These are phyloP conservation scores for Archilochus colubris DNA, from an alignment of 2,113 vertebrate species.

Conservation along the genomic window DNA sequence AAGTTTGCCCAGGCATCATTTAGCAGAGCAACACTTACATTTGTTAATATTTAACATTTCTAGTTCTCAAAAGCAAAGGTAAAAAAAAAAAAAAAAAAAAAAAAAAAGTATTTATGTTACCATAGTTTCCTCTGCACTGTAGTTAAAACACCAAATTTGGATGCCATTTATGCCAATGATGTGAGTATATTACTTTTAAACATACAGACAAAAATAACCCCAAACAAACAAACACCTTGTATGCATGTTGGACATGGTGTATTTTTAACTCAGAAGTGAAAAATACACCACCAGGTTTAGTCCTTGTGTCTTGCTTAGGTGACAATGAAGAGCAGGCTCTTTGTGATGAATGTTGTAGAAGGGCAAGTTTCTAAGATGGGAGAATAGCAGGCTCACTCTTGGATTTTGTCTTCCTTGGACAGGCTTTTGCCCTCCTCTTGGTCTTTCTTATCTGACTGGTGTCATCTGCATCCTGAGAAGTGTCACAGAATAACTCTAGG, in stretches of 20 bases:
- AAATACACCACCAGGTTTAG: background rate
- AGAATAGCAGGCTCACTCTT: background rate
- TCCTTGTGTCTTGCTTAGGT: background rate
- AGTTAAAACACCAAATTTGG: background rate
- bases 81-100: background rate
- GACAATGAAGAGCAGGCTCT: background rate
- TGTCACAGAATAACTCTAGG: background rate
- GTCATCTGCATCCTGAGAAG: background rate
- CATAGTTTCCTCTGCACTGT: background rate
- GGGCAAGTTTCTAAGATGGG: background rate
- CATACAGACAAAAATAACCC: background rate
- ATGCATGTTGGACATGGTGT: background rate
- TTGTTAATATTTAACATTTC: background rate
- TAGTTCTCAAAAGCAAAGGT: background rate
- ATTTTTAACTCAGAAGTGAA: background rate
- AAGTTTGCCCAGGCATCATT: background rate
- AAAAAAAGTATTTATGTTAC: background rate
- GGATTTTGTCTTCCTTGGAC: background rate
- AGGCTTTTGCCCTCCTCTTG: background rate
- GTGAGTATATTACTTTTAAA: background rate
- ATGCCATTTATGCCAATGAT: background rate
- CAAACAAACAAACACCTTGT: background rate
- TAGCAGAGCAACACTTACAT: background rate
- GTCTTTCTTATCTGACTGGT: background rate
- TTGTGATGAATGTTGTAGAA: background rate